These are phyloP conservation scores for Caiman crocodilus DNA, from an alignment of 2,797 vertebrate genomes.

Conservation along the genomic window DNA sequence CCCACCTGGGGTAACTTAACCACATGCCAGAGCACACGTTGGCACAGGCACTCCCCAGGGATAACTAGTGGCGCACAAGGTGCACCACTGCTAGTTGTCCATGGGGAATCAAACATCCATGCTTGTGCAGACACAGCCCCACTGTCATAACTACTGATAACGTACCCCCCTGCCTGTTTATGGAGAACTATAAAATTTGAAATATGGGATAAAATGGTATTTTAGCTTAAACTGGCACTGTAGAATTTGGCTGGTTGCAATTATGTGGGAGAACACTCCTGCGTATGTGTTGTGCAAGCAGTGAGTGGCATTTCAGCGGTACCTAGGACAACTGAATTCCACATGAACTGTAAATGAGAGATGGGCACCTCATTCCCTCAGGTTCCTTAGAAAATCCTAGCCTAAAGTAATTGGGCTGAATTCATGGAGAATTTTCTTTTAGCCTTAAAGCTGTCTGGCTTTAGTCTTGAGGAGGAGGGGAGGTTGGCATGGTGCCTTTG, in stretches of 20 bases:
- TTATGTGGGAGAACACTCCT: accelerated
- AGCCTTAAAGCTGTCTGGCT: neutral
- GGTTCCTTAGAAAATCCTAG: neutral
- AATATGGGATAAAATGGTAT: neutral
- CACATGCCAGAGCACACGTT: too few relatives aligned
- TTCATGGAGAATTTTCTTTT: neutral
- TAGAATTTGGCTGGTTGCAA: neutral
- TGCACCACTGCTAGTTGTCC: too few relatives aligned
- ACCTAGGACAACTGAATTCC: neutral
- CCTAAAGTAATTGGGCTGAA: accelerated
- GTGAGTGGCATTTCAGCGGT: accelerated
- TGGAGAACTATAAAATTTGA: neutral
- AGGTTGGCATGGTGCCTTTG: neutral
- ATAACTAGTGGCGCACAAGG: too few relatives aligned
- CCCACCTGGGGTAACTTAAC: too few relatives aligned
- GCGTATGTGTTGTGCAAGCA: accelerated
- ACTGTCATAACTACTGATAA: too few relatives aligned
- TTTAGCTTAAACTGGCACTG: neutral
- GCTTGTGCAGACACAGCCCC: too few relatives aligned
- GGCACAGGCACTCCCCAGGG: too few relatives aligned
- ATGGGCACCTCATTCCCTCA: neutral
- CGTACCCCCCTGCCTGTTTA: neutral
- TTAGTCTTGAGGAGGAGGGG: neutral
- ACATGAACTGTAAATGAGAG: too few relatives aligned
- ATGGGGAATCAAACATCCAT: too few relatives aligned